Conservation (phyloP, 2,888 invertebrate genomes). For the Euzophera pinguis region DNA sequence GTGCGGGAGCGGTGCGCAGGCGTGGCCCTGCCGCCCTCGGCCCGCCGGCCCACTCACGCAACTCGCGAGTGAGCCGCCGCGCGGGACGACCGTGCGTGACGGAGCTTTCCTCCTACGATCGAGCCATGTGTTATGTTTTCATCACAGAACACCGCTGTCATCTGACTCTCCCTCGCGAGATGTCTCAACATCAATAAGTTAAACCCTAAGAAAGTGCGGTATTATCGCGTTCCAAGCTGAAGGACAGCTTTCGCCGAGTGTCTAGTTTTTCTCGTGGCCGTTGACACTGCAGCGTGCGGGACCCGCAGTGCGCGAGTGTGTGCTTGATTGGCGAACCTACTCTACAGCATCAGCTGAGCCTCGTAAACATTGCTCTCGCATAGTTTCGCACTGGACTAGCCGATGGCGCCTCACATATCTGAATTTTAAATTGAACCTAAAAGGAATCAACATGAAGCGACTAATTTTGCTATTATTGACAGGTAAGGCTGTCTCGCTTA, state of each 20-base stretch:
- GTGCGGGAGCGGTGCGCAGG: conserved; percentile 68
- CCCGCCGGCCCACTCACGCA: conserved; percentile 62
- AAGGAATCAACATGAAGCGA: conserved; percentile 61
- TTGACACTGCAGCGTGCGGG: conserved; percentile 77
- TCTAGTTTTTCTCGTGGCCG: conserved; percentile 74
- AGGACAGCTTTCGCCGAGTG: conserved; percentile 65
- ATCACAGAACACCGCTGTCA: conserved; percentile 62
- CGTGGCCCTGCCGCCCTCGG: conserved; percentile 54
- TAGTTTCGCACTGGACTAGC: conserved; percentile 47
- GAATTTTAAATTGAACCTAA: conserved; percentile 37
- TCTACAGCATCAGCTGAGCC: conserved; percentile 69
- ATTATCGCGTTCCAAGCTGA: conserved; percentile 30
- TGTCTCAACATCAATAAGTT: conserved; percentile 56
- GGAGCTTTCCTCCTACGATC: conserved; percentile 47
- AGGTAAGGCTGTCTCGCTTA: conserved; percentile 52
- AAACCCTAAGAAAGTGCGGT: conserved; percentile 32
- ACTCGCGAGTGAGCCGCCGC: conserved; percentile 76
- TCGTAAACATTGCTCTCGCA: conserved; percentile 65
- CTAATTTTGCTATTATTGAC: conserved; percentile 62
- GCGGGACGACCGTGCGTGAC: conserved; percentile 71
- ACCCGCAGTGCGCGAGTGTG: conserved; percentile 78
- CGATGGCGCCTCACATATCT: conserved; percentile 54
- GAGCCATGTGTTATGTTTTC: conserved; percentile 76
- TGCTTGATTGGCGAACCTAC: conserved; percentile 71
- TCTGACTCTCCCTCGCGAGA: conserved; percentile 41